These are phyloP conservation scores for Peromyscus maniculatus DNA, from an alignment of 2,113 vertebrate genomes.

Conservation along the genomic window DNA sequence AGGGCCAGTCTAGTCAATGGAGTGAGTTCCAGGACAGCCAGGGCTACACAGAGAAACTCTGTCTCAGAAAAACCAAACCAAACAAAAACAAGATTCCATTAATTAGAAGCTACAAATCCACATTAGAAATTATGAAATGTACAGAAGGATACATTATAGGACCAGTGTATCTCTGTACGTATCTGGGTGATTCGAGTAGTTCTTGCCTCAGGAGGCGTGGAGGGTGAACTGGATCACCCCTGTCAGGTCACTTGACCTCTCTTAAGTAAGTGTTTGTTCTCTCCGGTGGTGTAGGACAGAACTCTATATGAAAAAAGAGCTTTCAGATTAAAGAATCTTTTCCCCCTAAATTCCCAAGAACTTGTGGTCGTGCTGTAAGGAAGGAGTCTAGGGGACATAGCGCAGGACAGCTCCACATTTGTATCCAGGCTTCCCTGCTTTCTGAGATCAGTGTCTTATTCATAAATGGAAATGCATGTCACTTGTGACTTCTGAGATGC, in stretches of 20 bases:
- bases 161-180: background rate
- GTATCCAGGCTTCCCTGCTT: background rate
- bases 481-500: background rate
- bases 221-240: background rate
- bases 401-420: no score
- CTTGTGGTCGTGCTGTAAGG: background rate
- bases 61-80: background rate
- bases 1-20: background rate
- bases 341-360: background rate
- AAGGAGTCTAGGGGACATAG: background rate
- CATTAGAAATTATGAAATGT: constrained; percentile 3
- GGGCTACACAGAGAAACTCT: background rate
- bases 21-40: background rate
- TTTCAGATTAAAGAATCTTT: background rate
- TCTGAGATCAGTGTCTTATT: background rate
- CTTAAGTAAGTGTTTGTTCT: background rate
- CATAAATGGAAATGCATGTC: background rate
- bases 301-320: background rate
- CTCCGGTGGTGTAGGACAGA: background rate
- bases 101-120: background rate
- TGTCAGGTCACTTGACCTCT: background rate
- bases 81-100: background rate
- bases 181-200: background rate
- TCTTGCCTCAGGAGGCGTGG: background rate
- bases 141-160: background rate